phyloP scores from a whole-genome alignment of 2,797 vertebrate species.

The Phalloptychus januarius region DNA sequence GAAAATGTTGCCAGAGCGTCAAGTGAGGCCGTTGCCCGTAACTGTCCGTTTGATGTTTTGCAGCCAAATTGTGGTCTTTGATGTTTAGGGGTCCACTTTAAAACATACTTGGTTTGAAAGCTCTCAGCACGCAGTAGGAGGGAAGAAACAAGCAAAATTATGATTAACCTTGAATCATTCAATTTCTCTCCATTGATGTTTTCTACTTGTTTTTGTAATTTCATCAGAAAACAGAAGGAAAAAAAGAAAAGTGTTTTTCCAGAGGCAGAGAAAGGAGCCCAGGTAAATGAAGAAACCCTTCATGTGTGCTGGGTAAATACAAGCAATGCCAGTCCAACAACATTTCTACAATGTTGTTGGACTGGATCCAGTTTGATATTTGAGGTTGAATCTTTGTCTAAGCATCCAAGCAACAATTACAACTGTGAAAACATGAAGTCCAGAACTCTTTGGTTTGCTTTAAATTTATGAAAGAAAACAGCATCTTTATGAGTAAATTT shows the following conservation, averaged over 20 bases:
- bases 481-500: background rate
- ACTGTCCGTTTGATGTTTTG: slow-evolving; percentile 14
- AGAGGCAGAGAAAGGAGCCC: background rate
- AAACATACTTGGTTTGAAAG: slow-evolving; percentile 15
- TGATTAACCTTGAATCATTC: slow-evolving; percentile 2
- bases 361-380: background rate
- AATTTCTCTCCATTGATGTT: background rate
- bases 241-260: background rate
- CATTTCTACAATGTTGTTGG: background rate
- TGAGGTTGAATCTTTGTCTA: background rate
- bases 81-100: slow-evolving; percentile 15
- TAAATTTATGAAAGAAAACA: background rate
- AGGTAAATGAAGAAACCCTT: background rate
- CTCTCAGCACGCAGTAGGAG: slow-evolving; percentile 19
- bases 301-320: background rate
- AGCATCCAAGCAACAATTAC: background rate
- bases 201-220: background rate
- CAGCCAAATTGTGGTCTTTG: slow-evolving; percentile 11
- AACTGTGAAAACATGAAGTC: background rate
- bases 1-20: background rate
- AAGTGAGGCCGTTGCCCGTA: background rate
- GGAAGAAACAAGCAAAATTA: slow-evolving; percentile 3
- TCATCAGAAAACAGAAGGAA: background rate
- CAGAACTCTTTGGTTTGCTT: background rate
- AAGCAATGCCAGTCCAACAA: background rate